phyloP scores from a whole-genome alignment of 2,797 vertebrate species.

The Pteronotus mesoamericanus region DNA sequence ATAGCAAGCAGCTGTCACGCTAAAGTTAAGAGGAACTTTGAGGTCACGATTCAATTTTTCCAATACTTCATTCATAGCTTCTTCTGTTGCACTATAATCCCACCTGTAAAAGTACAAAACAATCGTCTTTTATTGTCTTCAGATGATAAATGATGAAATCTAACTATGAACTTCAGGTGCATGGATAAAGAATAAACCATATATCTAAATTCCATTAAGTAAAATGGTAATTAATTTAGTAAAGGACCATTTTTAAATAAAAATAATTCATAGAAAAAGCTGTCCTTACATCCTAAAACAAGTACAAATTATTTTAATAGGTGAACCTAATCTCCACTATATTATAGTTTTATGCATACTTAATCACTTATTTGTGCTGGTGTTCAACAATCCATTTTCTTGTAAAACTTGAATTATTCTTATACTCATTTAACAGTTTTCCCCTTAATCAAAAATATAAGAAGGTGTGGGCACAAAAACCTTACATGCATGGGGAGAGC shows the following conservation, averaged over 20 bases:
- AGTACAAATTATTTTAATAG: not conserved
- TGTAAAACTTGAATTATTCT: not conserved
- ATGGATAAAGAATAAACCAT: slow-evolving; percentile 33
- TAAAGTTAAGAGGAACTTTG: slow-evolving; percentile 91
- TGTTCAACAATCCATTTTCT: not conserved
- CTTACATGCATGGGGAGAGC: not conserved
- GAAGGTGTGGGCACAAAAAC: not conserved
- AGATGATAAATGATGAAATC: not conserved
- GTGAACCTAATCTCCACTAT: not conserved
- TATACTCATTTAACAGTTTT: not conserved
- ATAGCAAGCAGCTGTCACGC: slow-evolving; percentile 85
- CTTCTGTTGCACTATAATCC: slow-evolving; percentile 93
- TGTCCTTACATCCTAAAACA: not conserved
- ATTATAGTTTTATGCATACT: not conserved
- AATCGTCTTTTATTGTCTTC: not conserved
- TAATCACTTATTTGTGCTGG: not conserved
- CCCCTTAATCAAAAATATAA: not conserved
- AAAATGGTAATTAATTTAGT: slow-evolving; percentile 28
- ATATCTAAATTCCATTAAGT: not conserved
- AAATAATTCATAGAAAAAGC: slow-evolving; percentile 31
- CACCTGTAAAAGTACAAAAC: slow-evolving; percentile 84
- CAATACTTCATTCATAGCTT: slow-evolving; percentile 88
- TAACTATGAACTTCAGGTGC: not conserved
- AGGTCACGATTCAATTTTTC: slow-evolving; percentile 89
- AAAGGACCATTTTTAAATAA: slow-evolving; percentile 31